A percentile compares a stretch with the other conserved stretches of the same genome.
These are phyloP conservation scores for Schizopygopsis pylzovi DNA, from an alignment of 2,797 vertebrate genomes.

Conservation along the genomic window DNA sequence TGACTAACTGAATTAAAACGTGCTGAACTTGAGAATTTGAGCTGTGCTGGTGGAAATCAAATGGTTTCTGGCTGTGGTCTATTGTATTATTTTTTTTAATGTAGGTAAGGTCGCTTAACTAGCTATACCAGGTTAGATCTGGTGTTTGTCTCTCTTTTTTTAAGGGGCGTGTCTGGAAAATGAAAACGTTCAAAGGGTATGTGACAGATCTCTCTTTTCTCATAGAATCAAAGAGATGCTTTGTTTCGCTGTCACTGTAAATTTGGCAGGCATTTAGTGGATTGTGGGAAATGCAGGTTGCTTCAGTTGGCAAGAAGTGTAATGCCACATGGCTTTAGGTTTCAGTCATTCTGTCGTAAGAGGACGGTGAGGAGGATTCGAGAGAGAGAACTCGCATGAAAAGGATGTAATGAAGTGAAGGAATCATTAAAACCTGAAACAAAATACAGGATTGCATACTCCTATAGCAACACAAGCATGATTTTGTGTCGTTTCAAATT, in stretches of 20 bases:
- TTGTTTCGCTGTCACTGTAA: conserved; percentile 13
- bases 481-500: background rate
- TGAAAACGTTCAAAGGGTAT: background rate
- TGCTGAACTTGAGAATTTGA: background rate
- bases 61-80: background rate
- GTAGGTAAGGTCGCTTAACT: background rate
- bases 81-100: background rate
- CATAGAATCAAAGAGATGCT: background rate
- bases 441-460: background rate
- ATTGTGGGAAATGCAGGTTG: conserved; percentile 34
- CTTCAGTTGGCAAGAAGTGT: conserved; percentile 3
- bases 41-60: background rate
- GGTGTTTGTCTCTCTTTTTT: background rate
- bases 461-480: background rate
- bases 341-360: conserved; percentile 31
- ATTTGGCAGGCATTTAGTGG: conserved; percentile 13
- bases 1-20: conserved; percentile 16
- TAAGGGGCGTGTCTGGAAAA: conserved; percentile 27
- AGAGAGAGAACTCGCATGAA: background rate
- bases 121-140: conserved; percentile 1
- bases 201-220: background rate
- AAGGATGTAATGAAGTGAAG: conserved; percentile 3
- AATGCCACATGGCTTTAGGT: conserved; percentile 37
- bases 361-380: background rate
- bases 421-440: background rate